Evolutionary conservation across 2,797 vertebrate genomes (phyloP).

Genomic region (Ibycter americanus): DNA sequence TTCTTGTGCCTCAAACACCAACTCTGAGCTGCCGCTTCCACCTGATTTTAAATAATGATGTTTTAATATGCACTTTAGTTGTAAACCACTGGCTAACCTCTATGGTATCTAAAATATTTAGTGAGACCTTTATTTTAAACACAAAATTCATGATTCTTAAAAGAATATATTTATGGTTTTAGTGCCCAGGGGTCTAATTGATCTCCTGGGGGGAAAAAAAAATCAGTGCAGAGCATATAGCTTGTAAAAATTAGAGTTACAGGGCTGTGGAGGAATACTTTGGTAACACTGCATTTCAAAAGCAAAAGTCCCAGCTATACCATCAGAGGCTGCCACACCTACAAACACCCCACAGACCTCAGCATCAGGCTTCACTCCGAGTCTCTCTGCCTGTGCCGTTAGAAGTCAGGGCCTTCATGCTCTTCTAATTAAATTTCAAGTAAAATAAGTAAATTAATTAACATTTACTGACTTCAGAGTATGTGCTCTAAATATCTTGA

Average conservation of each 20-base stretch:
- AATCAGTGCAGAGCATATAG: neutral
- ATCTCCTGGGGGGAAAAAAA: neutral
- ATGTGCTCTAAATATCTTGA: neutral
- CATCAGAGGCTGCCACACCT: neutral
- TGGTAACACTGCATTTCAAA: neutral
- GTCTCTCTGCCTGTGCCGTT: neutral
- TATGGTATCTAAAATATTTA: neutral
- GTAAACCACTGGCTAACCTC: neutral
- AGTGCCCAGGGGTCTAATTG: neutral
- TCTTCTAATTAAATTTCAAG: conserved; percentile 7
- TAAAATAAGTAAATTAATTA: conserved; percentile 31
- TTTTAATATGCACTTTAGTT: neutral
- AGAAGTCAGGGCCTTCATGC: neutral
- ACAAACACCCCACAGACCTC: neutral
- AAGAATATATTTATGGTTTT: neutral
- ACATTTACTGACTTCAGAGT: neutral
- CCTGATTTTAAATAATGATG: neutral
- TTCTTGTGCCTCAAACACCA: neutral
- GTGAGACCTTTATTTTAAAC: neutral
- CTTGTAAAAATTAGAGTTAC: neutral
- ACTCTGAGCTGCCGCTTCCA: neutral
- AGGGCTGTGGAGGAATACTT: neutral
- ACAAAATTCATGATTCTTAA: neutral
- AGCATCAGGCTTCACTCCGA: neutral
- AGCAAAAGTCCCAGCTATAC: neutral